These are phyloP conservation scores for Hippocampus guttulatus DNA, from an alignment of 2,113 vertebrate genomes.

Conservation along the genomic window DNA sequence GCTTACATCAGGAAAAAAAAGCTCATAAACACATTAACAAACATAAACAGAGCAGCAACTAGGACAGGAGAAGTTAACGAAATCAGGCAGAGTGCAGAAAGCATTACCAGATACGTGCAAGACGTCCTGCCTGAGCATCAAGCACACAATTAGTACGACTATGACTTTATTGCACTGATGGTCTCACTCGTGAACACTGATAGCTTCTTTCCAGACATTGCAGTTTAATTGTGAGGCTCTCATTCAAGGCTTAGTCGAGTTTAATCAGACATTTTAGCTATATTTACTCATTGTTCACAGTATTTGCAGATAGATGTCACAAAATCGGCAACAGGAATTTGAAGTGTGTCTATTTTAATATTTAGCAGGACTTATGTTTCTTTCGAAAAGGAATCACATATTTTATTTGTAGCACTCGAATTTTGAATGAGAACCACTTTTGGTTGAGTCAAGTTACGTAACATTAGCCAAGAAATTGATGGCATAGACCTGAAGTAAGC, in stretches of 20 bases:
- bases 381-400: not conserved
- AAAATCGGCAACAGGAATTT: not conserved
- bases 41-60: slow-evolving; percentile 31
- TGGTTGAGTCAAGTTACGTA: not conserved
- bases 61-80: slow-evolving; percentile 17
- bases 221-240: not conserved
- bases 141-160: not conserved
- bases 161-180: slow-evolving; percentile 1
- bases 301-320: not conserved
- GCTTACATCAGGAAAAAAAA: slow-evolving; percentile 49
- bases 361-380: not conserved
- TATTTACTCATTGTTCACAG: not conserved
- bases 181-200: slow-evolving; percentile 1
- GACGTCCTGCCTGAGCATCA: not conserved
- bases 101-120: not conserved
- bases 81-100: slow-evolving; percentile 14
- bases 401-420: not conserved
- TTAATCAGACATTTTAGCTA: not conserved
- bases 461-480: not conserved
- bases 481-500: not conserved
- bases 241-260: not conserved
- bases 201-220: not conserved
- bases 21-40: slow-evolving; percentile 56
- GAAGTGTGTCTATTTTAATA: not conserved
- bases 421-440: not conserved